These are phyloP conservation scores for Pseudococcus viburni DNA, from an alignment of 2,888 invertebrate species.

Conservation along the genomic window DNA sequence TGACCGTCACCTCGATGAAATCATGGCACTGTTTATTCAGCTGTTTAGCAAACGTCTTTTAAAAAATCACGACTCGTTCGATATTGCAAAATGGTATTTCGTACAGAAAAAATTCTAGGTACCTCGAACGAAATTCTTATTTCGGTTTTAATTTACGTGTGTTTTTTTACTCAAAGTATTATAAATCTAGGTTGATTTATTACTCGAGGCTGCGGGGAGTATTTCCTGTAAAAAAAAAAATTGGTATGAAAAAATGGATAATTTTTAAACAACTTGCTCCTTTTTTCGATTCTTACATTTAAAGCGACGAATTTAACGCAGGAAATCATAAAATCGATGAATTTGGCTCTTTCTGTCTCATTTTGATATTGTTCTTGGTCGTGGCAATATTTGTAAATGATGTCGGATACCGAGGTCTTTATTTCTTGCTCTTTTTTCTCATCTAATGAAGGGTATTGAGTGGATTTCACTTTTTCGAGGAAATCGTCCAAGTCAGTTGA, in stretches of 20 bases:
- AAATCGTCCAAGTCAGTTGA: not conserved
- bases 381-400: not conserved
- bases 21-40: not conserved
- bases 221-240: too few relatives aligned
- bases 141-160: too few relatives aligned
- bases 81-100: not conserved
- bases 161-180: too few relatives aligned
- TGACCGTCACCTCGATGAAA: not conserved
- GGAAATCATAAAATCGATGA: not conserved
- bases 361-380: not conserved
- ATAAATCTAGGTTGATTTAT: too few relatives aligned
- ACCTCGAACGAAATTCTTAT: too few relatives aligned
- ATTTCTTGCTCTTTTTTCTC: not conserved
- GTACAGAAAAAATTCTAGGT: not conserved
- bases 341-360: not conserved
- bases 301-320: conserved; percentile 29
- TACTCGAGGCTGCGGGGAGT: too few relatives aligned
- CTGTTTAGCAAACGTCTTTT: not conserved
- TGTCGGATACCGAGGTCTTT: not conserved
- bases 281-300: too few relatives aligned
- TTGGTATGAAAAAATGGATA: too few relatives aligned
- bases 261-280: too few relatives aligned
- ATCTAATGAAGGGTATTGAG: not conserved
- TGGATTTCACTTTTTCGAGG: not conserved
- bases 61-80: not conserved